These are phyloP conservation scores for Ceriagrion tenellum DNA, from an alignment of 2,888 invertebrate species.

Conservation along the genomic window DNA sequence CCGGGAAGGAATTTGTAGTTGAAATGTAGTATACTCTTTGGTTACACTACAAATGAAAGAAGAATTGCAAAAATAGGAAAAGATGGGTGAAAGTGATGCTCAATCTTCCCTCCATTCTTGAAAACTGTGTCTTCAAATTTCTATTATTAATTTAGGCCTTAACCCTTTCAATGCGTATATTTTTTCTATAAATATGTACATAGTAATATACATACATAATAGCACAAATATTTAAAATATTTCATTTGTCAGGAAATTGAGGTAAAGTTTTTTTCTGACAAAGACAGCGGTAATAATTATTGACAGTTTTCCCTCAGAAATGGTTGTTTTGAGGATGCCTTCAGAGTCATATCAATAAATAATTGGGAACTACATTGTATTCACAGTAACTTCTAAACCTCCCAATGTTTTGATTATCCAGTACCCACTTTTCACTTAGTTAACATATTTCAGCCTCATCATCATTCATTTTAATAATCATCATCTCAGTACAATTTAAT, in stretches of 20 bases:
- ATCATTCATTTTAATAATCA: background rate
- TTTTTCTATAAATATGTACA: too few relatives aligned
- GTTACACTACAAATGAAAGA: background rate
- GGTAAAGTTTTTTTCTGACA: too few relatives aligned
- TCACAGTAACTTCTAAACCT: background rate
- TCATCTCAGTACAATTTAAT: background rate
- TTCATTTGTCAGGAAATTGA: too few relatives aligned
- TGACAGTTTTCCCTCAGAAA: too few relatives aligned
- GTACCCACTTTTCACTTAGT: background rate
- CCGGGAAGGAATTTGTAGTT: background rate
- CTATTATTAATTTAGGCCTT: too few relatives aligned
- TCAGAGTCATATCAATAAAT: too few relatives aligned
- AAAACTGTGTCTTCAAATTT: background rate
- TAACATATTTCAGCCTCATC: background rate
- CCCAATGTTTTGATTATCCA: background rate
- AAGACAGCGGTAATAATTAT: too few relatives aligned
- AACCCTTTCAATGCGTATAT: too few relatives aligned
- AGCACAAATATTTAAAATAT: too few relatives aligned
- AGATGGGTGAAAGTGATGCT: background rate
- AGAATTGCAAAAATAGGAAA: background rate
- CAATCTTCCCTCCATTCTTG: background rate
- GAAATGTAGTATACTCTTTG: background rate
- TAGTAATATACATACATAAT: too few relatives aligned
- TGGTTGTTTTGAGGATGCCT: too few relatives aligned
- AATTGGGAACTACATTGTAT: background rate